Base-by-base conservation (phyloP, 1,140 invertebrate genomes). In the Orius insidiosus region DNA sequence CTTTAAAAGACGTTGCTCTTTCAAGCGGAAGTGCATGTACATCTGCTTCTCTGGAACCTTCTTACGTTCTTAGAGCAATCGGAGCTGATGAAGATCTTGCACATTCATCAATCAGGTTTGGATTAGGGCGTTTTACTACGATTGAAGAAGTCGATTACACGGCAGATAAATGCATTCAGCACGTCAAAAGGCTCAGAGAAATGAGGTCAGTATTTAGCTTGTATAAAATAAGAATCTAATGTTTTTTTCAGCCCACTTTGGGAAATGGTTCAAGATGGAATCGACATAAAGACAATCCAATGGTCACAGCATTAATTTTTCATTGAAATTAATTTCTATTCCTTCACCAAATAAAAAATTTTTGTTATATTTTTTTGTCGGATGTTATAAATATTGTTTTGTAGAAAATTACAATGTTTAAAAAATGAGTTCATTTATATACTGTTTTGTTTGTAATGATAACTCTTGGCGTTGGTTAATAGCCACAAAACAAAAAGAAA, bases 261-360 rank as follows among this genome's bases (percentile, higher is more conserved):
- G 95, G 95, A 99, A 63, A 98, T 99, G 95, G 80, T 96, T 9
- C 81, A 97, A 66, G 94, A 98, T 67, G 95, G 95, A 40, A 77
- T 98, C 41, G 95, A 99, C 64, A 64, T 98, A 14, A 98, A 97
- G 67, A 76, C 77, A 30, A 98, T 99, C 54, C 81, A 98, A 65
- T 99, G 95, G 95, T 83, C 85, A 10, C 94, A 98, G 63, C 94
- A 98, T 68, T 98, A 75, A 52, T 11, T 48, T 24, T 24, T 24
- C 7, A 4, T 24, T 24, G 24, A 4, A 4, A 24, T 24, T 24
- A 4, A 24, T 7, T 24, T n/a, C n/a, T 31, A 24, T 24, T 24
- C 24, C 24, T 24, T 42, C 16, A 14, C 11, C 11, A 11, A 3
- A 3, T 30, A 18, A 13, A 15, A 37, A n/a, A n/a, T n/a, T n/a